Evolutionary conservation across 2,888 invertebrate species (phyloP).

Genomic region (Diachrysia chrysitis): DNA sequence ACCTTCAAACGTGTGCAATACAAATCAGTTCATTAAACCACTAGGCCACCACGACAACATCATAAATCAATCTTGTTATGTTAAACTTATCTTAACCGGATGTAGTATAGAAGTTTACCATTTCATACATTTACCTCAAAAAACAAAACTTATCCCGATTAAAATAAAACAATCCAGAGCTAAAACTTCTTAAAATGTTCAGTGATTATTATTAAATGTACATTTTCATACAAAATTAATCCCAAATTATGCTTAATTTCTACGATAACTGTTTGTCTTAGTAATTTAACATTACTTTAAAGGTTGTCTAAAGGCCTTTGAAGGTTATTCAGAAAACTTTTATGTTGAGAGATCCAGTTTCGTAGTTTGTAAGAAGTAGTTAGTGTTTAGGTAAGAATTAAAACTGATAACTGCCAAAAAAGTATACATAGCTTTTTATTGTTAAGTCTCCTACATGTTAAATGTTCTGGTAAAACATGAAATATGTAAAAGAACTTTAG

Average conservation of each 20-base stretch:
- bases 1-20: too few species aligned
- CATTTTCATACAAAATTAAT: conserved; percentile 31
- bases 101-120: too few species aligned
- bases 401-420: background rate
- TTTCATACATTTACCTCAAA: too few species aligned
- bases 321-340: background rate
- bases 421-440: background rate
- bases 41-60: too few species aligned
- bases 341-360: background rate
- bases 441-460: background rate
- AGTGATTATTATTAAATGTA: background rate
- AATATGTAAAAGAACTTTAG: background rate
- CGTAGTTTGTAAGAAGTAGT: too few species aligned
- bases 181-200: too few species aligned
- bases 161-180: too few species aligned
- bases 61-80: too few species aligned
- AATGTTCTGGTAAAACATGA: background rate
- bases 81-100: too few species aligned
- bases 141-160: too few species aligned
- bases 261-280: conserved; percentile 14
- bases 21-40: too few species aligned
- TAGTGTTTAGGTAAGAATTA: too few species aligned
- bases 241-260: conserved; percentile 1
- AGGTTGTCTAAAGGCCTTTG: background rate
- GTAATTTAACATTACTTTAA: conserved; percentile 20